These are phyloP conservation scores for Serripes groenlandicus DNA, from an alignment of 2,888 invertebrate species.

Conservation along the genomic window DNA sequence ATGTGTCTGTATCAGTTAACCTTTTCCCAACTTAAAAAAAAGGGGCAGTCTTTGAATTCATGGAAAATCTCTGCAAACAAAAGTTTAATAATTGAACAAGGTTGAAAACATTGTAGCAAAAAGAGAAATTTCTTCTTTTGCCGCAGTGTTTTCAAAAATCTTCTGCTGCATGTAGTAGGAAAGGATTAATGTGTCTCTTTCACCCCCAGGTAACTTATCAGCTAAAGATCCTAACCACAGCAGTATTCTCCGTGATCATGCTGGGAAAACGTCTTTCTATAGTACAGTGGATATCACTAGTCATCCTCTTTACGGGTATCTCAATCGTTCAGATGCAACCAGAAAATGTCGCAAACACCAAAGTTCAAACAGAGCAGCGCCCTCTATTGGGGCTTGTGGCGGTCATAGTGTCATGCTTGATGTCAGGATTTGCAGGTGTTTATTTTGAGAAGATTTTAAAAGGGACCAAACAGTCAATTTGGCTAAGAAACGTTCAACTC, in stretches of 20 bases:
- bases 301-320: conserved; percentile 87
- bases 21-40: too few species aligned
- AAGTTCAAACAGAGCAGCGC: conserved; percentile 69
- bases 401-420: conserved; percentile 89
- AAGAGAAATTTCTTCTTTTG: too few species aligned
- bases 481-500: conserved; percentile 99
- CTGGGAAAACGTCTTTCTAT: conserved; percentile 85
- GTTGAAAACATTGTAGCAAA: too few species aligned
- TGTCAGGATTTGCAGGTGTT: conserved; percentile 99
- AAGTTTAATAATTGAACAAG: too few species aligned
- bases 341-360: conserved; percentile 42
- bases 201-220: conserved; percentile 87
- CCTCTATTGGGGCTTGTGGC: conserved; percentile 81
- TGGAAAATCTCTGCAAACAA: background rate
- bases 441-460: conserved; percentile 99
- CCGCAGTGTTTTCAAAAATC: too few species aligned
- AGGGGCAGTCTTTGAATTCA: background rate
- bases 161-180: too few species aligned
- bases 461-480: conserved; percentile 91
- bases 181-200: background rate
- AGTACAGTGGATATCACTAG: conserved; percentile 87
- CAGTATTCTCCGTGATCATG: conserved; percentile 87
- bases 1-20: too few species aligned
- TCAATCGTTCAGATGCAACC: conserved; percentile 87
- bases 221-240: conserved; percentile 88